phyloP scores from a whole-genome alignment of 2,888 invertebrate genomes.

The Conops quadrifasciatus region DNA sequence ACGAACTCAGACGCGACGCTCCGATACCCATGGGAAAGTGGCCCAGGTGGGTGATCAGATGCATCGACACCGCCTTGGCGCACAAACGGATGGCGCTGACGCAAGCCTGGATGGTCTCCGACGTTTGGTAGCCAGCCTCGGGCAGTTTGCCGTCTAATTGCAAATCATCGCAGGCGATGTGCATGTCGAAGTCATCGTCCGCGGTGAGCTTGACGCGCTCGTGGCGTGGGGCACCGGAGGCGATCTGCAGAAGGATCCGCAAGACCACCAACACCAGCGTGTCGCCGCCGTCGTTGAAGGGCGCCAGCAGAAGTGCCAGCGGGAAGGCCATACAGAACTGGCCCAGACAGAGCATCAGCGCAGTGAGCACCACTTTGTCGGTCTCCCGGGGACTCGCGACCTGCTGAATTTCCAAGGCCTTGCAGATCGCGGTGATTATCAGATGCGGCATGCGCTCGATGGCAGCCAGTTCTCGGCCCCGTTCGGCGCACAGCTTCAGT shows the following conservation, averaged over 20 bases:
- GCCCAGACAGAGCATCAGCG: conserved; percentile 86
- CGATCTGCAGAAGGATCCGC: conserved; percentile 69
- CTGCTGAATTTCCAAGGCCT: conserved; percentile 63
- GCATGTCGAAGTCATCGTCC: conserved; percentile 65
- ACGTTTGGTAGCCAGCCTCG: conserved; percentile 61
- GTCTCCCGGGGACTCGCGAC: conserved; percentile 62
- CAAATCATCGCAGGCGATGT: conserved; percentile 61
- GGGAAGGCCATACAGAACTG: conserved; percentile 93
- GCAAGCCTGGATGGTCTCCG: conserved; percentile 66
- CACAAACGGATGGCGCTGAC: conserved; percentile 70
- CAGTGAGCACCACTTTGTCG: conserved; percentile 65
- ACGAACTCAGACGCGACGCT: conserved; percentile 86
- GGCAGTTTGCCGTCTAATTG: conserved; percentile 56
- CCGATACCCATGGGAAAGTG: conserved; percentile 94
- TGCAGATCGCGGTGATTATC: conserved; percentile 62
- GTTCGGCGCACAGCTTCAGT: conserved; percentile 61
- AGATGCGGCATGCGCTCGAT: conserved; percentile 61
- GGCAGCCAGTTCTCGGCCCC: conserved; percentile 57
- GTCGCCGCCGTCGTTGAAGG: conserved; percentile 59
- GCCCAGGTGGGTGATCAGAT: conserved; percentile 90
- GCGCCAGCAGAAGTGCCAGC: conserved; percentile 69
- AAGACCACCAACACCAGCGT: conserved; percentile 75
- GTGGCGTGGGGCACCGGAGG: conserved; percentile 59
- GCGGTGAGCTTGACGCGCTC: conserved; percentile 61
- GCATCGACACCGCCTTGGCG: conserved; percentile 73